A percentile compares a stretch with the other conserved stretches of the same genome.
phyloP scores from a whole-genome alignment of 1,140 invertebrate genomes.

The Propsilocerus akamusi region DNA sequence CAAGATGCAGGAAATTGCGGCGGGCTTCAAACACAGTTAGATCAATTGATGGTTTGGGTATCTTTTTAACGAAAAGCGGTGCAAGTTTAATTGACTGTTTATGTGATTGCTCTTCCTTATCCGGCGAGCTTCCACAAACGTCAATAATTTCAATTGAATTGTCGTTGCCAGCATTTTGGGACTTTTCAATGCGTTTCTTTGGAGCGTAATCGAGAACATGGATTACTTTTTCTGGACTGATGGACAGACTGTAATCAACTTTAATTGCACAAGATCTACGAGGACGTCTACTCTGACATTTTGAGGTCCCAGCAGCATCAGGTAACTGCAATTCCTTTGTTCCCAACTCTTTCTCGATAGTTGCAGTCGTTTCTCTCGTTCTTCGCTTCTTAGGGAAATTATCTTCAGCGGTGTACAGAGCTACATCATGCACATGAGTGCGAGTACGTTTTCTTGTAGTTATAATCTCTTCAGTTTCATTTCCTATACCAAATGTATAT shows the following conservation, averaged over 20 bases:
- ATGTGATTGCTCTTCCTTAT: neutral
- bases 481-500: too few species aligned
- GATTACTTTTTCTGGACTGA: neutral
- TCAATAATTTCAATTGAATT: neutral
- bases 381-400: too few species aligned
- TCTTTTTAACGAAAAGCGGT: slow-evolving; percentile 32
- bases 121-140: neutral
- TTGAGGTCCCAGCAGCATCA: too few species aligned
- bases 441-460: too few species aligned
- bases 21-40: slow-evolving; percentile 29
- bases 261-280: neutral
- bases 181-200: neutral
- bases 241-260: neutral
- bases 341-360: too few species aligned
- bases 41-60: slow-evolving; percentile 30
- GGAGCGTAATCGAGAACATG: neutral
- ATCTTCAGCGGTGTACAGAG: too few species aligned
- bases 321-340: too few species aligned
- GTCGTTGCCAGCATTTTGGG: neutral
- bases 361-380: too few species aligned
- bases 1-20: slow-evolving; percentile 36
- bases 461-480: too few species aligned
- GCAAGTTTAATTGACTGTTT: slow-evolving; percentile 26
- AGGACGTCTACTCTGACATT: too few species aligned
- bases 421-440: too few species aligned